A percentile compares a stretch with the other conserved stretches of the same genome.
phyloP scores from a whole-genome alignment of 2,797 vertebrate genomes.

The Cygnus olor region DNA sequence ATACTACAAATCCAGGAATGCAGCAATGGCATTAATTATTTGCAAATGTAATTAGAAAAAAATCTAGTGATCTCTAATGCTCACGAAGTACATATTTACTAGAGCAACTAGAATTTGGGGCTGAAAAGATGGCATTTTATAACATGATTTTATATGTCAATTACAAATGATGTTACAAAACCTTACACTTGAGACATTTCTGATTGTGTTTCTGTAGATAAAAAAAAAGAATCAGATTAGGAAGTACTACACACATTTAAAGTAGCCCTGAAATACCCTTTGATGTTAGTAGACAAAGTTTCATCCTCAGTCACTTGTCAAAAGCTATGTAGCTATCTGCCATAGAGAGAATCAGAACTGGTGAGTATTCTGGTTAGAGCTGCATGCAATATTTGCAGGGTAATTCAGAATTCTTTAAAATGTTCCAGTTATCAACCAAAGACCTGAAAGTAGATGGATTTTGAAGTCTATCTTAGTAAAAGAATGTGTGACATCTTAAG shows the following conservation, averaged over 20 bases:
- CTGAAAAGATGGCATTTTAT: not conserved
- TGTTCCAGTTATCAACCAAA: not conserved
- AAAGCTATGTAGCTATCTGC: slow-evolving; percentile 4
- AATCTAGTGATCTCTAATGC: slow-evolving; percentile 18
- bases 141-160: not conserved
- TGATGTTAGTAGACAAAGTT: not conserved
- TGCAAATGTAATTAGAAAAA: slow-evolving; percentile 60
- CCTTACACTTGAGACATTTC: not conserved
- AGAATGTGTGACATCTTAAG: not conserved
- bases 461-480: not conserved
- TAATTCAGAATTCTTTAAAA: slow-evolving; percentile 14
- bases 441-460: not conserved
- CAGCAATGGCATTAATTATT: slow-evolving; percentile 48
- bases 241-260: not conserved
- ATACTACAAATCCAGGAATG: slow-evolving; percentile 27
- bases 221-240: not conserved
- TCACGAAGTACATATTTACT: not conserved
- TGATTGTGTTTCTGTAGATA: not conserved
- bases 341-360: not conserved
- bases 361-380: not conserved
- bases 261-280: not conserved
- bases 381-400: not conserved
- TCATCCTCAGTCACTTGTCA: not conserved
- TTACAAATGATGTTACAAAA: not conserved
- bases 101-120: not conserved